Conservation (phyloP, 2,888 invertebrate species). For the Aromia moschata region DNA sequence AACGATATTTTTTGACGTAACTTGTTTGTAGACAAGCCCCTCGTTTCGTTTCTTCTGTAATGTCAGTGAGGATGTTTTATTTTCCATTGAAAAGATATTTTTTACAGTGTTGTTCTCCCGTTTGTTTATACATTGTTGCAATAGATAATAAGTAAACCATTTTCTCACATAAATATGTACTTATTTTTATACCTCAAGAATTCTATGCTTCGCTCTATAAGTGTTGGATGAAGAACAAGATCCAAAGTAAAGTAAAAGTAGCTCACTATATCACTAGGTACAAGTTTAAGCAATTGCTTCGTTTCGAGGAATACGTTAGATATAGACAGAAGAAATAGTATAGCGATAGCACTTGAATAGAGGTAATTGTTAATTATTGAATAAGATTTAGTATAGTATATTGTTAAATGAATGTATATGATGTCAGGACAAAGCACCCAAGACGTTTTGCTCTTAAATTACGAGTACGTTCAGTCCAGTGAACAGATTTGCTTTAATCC, state of each 20-base stretch:
- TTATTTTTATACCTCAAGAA: constrained; percentile 50
- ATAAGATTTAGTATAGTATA: constrained; percentile 54
- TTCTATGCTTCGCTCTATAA: constrained; percentile 54
- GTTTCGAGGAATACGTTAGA: constrained; percentile 29
- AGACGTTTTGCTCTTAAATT: constrained; percentile 37
- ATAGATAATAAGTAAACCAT: constrained; percentile 37
- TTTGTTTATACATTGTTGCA: constrained; percentile 38
- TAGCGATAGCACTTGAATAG: constrained; percentile 52
- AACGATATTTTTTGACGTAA: neutral
- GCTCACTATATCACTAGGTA: constrained; percentile 21
- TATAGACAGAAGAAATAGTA: constrained; percentile 46
- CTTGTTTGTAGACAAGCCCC: too few relatives aligned
- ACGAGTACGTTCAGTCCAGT: constrained; percentile 36
- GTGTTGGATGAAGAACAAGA: constrained; percentile 20
- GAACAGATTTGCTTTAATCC: constrained; percentile 38
- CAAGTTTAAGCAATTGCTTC: constrained; percentile 17
- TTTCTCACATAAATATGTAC: constrained; percentile 40
- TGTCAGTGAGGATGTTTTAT: constrained; percentile 29
- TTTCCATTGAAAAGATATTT: constrained; percentile 21
- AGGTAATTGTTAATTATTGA: constrained; percentile 63
- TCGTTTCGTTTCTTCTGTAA: too few relatives aligned
- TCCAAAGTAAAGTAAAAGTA: too few relatives aligned
- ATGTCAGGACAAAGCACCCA: constrained; percentile 48
- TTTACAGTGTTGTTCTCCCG: constrained; percentile 49
- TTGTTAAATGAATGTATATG: constrained; percentile 56